These are phyloP conservation scores for Elysia crispata DNA, from an alignment of 2,888 invertebrate species.

Conservation along the genomic window DNA sequence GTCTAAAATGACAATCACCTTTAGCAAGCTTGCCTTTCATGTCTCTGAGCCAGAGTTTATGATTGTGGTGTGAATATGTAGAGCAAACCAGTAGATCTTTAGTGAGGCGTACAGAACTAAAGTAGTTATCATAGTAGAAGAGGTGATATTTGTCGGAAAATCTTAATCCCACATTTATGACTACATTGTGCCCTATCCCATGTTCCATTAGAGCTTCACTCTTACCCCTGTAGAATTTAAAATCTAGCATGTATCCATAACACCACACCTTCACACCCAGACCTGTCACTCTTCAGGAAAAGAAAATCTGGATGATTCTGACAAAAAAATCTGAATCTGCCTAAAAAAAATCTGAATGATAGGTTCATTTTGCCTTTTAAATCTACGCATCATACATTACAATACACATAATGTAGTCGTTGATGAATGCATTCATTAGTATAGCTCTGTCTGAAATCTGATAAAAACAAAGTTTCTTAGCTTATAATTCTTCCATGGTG, in stretches of 20 bases:
- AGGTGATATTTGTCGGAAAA: slow-evolving; percentile 20
- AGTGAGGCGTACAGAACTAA: no score
- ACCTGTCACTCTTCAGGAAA: no score
- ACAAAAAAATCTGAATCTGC: no score
- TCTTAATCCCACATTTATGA: slow-evolving; percentile 6
- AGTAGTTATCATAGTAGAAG: slow-evolving; percentile 6
- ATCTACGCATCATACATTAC: no score
- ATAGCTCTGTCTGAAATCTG: no score
- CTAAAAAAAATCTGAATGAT: no score
- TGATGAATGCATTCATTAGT: no score
- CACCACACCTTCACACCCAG: neutral
- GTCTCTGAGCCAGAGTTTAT: slow-evolving; percentile 41
- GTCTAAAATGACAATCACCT: slow-evolving; percentile 25
- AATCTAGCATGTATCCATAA: slow-evolving; percentile 31
- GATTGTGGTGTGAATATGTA: slow-evolving; percentile 24
- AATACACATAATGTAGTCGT: no score
- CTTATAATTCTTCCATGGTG: no score
- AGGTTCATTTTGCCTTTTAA: no score
- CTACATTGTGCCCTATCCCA: slow-evolving; percentile 21
- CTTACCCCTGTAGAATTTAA: slow-evolving; percentile 32
- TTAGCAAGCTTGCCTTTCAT: slow-evolving; percentile 13
- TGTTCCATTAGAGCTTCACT: neutral
- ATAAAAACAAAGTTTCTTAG: no score
- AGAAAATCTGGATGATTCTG: no score
- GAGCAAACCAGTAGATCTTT: neutral